Conservation (phyloP, 2,888 invertebrate genomes). For the Bimastos eiseni region DNA sequence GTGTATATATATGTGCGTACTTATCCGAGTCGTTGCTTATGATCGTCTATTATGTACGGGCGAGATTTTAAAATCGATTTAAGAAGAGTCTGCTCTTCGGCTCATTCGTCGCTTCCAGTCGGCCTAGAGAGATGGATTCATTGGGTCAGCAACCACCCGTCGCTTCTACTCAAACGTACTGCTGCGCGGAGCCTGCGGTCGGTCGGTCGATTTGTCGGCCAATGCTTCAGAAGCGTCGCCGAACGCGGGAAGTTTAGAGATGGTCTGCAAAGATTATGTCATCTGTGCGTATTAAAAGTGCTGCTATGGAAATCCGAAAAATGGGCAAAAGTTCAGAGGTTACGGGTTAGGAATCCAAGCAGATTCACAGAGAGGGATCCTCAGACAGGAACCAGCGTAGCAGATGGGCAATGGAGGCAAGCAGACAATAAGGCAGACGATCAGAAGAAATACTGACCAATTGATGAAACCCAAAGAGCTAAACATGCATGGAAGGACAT, state of each 20-base stretch:
- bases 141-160: not conserved
- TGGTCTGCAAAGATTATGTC: not conserved
- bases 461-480: not conserved
- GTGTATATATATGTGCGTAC: not conserved
- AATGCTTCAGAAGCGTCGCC: too few relatives aligned
- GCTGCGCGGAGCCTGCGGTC: not conserved
- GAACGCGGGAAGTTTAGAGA: not conserved
- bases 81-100: not conserved
- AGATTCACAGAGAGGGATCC: not conserved
- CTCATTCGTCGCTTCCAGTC: not conserved
- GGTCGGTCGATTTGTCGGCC: not conserved
- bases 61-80: not conserved
- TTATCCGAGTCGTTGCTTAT: not conserved
- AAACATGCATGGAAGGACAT: not conserved
- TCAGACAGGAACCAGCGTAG: not conserved
- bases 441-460: not conserved
- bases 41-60: not conserved
- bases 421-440: not conserved
- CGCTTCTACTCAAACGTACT: not conserved
- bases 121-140: not conserved
- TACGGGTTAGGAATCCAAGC: not conserved
- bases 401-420: not conserved
- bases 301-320: not conserved
- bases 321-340: not conserved
- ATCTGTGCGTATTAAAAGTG: not conserved